Base-by-base conservation (phyloP, 2,888 invertebrate species). In the Galeopsomyia nigrocyanea region DNA sequence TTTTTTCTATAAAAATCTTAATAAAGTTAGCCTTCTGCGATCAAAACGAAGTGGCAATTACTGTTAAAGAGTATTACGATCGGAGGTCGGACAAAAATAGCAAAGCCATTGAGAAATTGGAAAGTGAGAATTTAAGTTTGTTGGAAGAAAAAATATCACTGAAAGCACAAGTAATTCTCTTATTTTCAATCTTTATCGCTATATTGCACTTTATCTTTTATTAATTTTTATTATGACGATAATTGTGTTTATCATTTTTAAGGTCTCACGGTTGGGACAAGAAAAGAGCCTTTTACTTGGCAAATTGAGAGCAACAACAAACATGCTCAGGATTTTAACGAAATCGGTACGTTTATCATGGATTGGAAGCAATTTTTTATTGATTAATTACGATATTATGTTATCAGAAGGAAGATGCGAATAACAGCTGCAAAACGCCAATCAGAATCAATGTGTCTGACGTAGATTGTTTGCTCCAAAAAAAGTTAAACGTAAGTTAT, bases 241-340 rank as follows among this genome's bases (percentile, higher is more conserved):
- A 7, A 39, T 1, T 3, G 10, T 3, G 10, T 10, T 39, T 9
- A 39, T 9, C 5, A 13, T 7, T 39, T 39, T 39, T 1, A 39
- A 39, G 39, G 39, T 39, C 39, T 39, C 39, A 39, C 13, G 1
- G 13, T 22, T 65, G 16, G n/a, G 16, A 31, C 7, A 49, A 49
- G 50, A 61, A 31, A 67, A 66, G 5, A 39, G n/a, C 7, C 39
- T 39, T 7, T 39, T 49, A 17, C 21, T 50, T 72, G 39, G 7
- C n/a, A 56, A 61, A 63, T 10, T 72, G 14, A 51, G 31, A 26
- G 56, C 62, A 14, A 67, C 63, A 5, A 57, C 49, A 19, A 67
- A 67, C 47, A 63, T 63, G 67, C 49, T 72, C 1, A 31, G 72
- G 19, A 62, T 72, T 46, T 62, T 72, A 31, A 56, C 57, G 2